Base-by-base conservation (phyloP, 2,888 invertebrate genomes). In the Carabus problematicus region DNA sequence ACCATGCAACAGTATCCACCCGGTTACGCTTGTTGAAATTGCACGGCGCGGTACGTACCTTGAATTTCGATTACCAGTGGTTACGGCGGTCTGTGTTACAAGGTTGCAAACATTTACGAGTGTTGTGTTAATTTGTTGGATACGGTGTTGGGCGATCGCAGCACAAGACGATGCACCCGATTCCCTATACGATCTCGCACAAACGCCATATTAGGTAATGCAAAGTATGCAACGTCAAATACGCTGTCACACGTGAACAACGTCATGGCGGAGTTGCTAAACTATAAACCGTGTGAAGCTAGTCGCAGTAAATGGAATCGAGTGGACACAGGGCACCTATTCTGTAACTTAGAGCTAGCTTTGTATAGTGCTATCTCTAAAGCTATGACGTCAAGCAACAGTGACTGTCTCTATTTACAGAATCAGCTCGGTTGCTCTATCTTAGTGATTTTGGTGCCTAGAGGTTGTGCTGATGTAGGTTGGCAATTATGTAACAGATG, bases 161-260 rank as follows among this genome's bases (percentile, higher is more conserved):
- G 43, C 12, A 47, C 43, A 58, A 12, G 52, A 18, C 39, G 42
- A 16, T 64, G 56, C 55, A 55, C 84, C 84, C 84, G 85, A 85
- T 85, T 85, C 85, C 85, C 85, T 84, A 77, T 75, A 72, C 74
- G 52, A 19, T 16, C 41, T 54, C n/a, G 42, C 73, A 75, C 85
- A 84, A 86, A 86, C 85, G 85, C 87, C 87, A 87, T 88, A 88
- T 87, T 88, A 87, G 87, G 87, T 86, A 86, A 87, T 87, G 87
- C 84, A 83, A 84, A 64, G 67, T 70, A 42, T 62, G 62, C 54
- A 70, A 66, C 66, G 66, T 66, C 66, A 58, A 59, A 66, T 14
- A 54, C 18, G 6, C 40, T 56, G 67, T 59, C 52, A 60, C 45
- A 68, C 54, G 61, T 52, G 60, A 60, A 29, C 43, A 62, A 14